Evolutionary conservation across 2,797 vertebrate genomes (phyloP).

Genomic region (Pogonophryne albipinna): DNA sequence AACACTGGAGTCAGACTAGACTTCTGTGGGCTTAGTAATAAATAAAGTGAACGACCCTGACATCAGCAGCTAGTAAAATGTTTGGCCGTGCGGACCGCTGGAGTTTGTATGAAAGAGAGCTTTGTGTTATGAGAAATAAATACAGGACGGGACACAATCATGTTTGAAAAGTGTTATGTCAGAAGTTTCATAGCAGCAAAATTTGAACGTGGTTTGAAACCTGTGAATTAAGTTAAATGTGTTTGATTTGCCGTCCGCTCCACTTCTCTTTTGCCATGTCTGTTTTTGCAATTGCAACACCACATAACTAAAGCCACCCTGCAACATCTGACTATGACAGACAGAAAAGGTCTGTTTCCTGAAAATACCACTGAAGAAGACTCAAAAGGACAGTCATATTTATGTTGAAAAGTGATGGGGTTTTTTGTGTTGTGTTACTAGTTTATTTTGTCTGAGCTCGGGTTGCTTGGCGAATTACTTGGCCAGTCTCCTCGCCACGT

Average conservation of each 20-base stretch:
- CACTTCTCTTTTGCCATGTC: constrained; percentile 38
- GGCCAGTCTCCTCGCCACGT: constrained; percentile 92
- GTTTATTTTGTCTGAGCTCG: constrained; percentile 16
- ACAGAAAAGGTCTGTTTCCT: constrained; percentile 18
- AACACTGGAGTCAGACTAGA: constrained; percentile 71
- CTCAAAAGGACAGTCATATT: constrained; percentile 21
- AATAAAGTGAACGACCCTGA: constrained; percentile 76
- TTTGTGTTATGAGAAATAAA: constrained; percentile 76
- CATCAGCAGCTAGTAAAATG: constrained; percentile 75
- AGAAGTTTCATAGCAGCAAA: constrained; percentile 52
- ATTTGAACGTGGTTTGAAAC: constrained; percentile 30
- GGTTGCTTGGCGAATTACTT: constrained; percentile 75
- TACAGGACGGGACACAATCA: constrained; percentile 68
- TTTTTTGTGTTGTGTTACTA: constrained; percentile 9
- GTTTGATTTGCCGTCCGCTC: constrained; percentile 51
- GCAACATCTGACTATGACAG: constrained; percentile 30
- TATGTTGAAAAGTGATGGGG: constrained; percentile 14
- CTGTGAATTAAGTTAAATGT: constrained; percentile 37
- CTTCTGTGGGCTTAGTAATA: constrained; percentile 73
- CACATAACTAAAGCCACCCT: constrained; percentile 15
- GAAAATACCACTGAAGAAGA: constrained; percentile 25
- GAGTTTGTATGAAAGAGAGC: constrained; percentile 73
- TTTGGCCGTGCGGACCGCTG: constrained; percentile 55
- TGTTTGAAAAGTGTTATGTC: constrained; percentile 56
- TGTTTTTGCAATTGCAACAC: constrained; percentile 47